Evolutionary conservation across 2,888 invertebrate genomes (phyloP).

Genomic region (Cinara cedri): DNA sequence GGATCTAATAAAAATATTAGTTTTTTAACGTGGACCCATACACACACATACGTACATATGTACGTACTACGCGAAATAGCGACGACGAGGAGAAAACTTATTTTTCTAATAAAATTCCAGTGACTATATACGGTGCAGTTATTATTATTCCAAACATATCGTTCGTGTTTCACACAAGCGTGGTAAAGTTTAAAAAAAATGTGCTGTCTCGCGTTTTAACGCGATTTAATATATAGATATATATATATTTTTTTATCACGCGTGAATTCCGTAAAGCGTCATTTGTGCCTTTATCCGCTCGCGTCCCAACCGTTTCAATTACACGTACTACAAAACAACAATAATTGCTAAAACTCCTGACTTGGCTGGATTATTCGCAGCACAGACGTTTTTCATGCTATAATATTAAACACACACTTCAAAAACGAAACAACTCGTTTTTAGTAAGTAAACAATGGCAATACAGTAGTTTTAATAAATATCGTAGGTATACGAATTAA

Average conservation of each 20-base stretch:
- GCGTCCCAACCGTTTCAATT: not conserved
- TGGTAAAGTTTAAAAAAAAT: not conserved
- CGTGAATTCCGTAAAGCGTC: not conserved
- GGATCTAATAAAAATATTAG: conserved; percentile 24
- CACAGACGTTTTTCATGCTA: conserved; percentile 11
- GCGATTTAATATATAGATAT: not conserved
- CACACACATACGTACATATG: no score
- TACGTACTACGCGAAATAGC: no score
- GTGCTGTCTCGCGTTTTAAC: not conserved
- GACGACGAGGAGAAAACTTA: not conserved
- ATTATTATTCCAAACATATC: conserved; percentile 32
- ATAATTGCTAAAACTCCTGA: not conserved
- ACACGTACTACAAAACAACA: not conserved
- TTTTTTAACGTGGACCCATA: conserved; percentile 1
- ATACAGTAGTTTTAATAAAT: no score
- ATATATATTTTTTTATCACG: not conserved
- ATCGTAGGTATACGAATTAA: no score
- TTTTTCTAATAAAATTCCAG: not conserved
- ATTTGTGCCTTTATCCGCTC: not conserved
- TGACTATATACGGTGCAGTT: not conserved
- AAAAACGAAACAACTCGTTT: not conserved
- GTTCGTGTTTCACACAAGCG: not conserved
- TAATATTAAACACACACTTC: not conserved
- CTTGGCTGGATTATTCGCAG: not conserved
- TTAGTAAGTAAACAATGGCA: no score